Base-by-base conservation (phyloP, 2,113 vertebrate species). In the Diadophis punctatus region DNA sequence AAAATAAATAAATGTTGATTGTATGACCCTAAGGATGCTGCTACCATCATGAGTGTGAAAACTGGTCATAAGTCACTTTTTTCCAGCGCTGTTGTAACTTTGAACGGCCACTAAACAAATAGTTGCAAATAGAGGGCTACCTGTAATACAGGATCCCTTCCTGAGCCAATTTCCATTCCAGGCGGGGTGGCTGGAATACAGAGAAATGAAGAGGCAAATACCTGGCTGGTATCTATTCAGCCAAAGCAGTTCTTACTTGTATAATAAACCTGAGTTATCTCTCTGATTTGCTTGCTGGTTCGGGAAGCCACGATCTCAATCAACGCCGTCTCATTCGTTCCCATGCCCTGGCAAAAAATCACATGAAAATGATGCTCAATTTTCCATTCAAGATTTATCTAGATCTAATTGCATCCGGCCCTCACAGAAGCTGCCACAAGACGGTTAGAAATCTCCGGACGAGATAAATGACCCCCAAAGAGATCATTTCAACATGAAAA, bases 221-320 rank as follows among this genome's bases (percentile, higher is more conserved):
- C 16, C 68, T 80, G 52, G 4, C 80, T 1, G 20, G 20, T 51
- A 63, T 9, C 6, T 34, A 25, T 55, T 25, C n/a, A 27, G 1
- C 55, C 30, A 88, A 93, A 80, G 89, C 22, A 12, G 7, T 22
- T n/a, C 51, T 55, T 68, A 99, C 98, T 97, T 97, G 97, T 95
- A 16, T 98, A 96, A 93, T 98, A 99, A 0, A 96, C 97, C 12
- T 98, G 98, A 43, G 96, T 94, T 48, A 99, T 51, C 91, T 97
- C 98, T 87, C 97, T 98, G 91, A 99, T 97, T 95, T 99, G 98
- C 53, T 91, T 94, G 96, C 97, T 98, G 86, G 97, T 98, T 94
- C 98, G 98, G 0, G 98, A 98, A 18, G 98, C 97, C 94, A 99
- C 97, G 80, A 99, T 98, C 97, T 99, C 98, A 51, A 98, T 98